Evolutionary conservation across 2,797 vertebrate genomes (phyloP).

Genomic region (Geotrypetes seraphini): DNA sequence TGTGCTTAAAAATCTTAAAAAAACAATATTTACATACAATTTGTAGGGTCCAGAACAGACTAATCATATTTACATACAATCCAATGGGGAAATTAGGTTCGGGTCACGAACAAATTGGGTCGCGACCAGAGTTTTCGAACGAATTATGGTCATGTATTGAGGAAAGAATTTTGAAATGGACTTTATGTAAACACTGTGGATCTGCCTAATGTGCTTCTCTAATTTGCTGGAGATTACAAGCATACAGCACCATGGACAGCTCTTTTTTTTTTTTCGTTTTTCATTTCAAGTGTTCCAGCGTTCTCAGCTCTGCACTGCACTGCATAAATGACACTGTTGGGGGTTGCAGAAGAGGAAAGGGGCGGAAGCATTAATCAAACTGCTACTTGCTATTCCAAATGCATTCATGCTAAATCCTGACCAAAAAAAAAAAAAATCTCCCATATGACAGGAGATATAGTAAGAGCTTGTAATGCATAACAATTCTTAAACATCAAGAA

Average conservation of each 20-base stretch:
- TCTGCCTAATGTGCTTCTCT: accelerated
- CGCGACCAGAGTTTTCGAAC: no score
- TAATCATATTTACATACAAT: no score
- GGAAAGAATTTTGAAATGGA: no score
- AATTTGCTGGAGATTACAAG: accelerated
- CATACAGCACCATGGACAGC: not conserved
- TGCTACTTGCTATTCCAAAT: accelerated
- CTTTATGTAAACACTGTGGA: not conserved
- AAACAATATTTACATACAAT: no score
- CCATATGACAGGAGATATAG: accelerated
- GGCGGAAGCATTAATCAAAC: not conserved
- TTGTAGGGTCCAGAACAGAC: no score
- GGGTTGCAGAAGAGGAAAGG: not conserved
- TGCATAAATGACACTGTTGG: not conserved
- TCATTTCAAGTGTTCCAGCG: not conserved
- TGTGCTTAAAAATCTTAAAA: no score
- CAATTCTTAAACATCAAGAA: accelerated
- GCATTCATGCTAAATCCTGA: no score
- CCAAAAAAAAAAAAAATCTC: no score
- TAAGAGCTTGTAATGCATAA: not conserved
- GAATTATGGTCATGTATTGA: no score
- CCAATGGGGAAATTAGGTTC: no score
- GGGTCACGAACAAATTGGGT: no score
- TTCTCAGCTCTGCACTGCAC: not conserved
- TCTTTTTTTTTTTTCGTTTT: not conserved